A percentile compares a stretch with the other conserved stretches of the same genome.
phyloP scores from a whole-genome alignment of 1,140 invertebrate species.

The Drosophila lacteicornis region DNA sequence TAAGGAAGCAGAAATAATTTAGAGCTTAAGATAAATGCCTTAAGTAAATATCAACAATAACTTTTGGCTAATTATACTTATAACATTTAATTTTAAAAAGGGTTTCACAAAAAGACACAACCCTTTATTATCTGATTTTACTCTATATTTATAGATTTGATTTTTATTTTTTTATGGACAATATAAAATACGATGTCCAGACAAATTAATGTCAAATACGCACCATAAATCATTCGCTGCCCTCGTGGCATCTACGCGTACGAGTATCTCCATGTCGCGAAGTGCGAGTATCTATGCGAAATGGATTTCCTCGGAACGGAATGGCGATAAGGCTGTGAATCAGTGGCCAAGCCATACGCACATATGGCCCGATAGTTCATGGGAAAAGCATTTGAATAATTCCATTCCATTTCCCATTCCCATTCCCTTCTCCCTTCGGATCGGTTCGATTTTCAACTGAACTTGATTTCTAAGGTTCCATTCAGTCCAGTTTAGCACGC shows the following conservation, averaged over 20 bases:
- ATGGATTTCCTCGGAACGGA: constrained; percentile 1
- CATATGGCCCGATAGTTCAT: constrained; percentile 23
- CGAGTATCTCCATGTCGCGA: not conserved
- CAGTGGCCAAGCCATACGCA: constrained; percentile 14
- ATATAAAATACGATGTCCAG: constrained; percentile 9
- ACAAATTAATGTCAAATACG: constrained; percentile 11
- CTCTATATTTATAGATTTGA: not conserved
- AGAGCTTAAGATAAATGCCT: not conserved
- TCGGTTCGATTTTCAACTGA: constrained; percentile 3
- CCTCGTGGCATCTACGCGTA: constrained; percentile 1
- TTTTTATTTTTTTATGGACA: not conserved
- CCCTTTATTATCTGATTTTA: constrained; percentile 1
- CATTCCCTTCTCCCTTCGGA: not conserved
- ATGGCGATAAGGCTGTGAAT: constrained; percentile 30
- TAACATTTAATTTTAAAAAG: not conserved
- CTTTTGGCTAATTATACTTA: too few relatives aligned
- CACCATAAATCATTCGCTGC: constrained; percentile 6
- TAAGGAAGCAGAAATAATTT: not conserved
- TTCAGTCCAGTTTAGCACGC: constrained; percentile 60
- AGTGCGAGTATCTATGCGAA: constrained; percentile 24
- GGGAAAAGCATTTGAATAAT: constrained; percentile 48
- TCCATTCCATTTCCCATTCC: constrained; percentile 2
- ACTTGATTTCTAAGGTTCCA: constrained; percentile 15
- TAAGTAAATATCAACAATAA: not conserved
- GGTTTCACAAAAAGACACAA: not conserved